Evolutionary conservation across 1,140 invertebrate genomes (phyloP).

Genomic region (Drosophila yakuba): DNA sequence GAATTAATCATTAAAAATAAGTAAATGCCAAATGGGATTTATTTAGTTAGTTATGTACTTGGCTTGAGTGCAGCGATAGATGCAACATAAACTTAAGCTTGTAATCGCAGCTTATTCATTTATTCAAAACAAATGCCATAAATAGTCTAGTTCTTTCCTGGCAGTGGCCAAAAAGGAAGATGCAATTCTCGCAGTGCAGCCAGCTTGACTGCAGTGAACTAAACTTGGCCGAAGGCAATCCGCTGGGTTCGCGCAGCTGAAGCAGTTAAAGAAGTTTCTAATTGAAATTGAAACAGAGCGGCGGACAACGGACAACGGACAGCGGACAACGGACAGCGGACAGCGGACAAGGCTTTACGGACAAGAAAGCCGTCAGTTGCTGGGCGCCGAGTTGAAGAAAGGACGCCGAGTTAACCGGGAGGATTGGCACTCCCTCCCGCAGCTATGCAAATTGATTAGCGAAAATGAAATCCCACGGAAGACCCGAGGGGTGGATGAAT

Average conservation of each 20-base stretch:
- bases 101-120: no score
- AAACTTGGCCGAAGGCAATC: slow-evolving; percentile 34
- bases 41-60: neutral
- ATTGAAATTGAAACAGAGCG: slow-evolving; percentile 75
- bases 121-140: no score
- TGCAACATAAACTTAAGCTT: no score
- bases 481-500: neutral
- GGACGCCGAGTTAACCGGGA: neutral
- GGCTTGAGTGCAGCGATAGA: no score
- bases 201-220: slow-evolving; percentile 20
- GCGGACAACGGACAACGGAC: slow-evolving; percentile 15
- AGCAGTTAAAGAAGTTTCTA: slow-evolving; percentile 78
- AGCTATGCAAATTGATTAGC: slow-evolving; percentile 49
- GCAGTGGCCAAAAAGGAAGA: no score
- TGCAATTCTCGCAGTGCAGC: slow-evolving; percentile 24
- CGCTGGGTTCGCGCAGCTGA: slow-evolving; percentile 33
- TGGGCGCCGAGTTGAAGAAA: neutral
- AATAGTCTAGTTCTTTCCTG: no score
- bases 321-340: slow-evolving; percentile 8
- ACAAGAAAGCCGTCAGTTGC: slow-evolving; percentile 20
- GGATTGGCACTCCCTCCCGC: neutral
- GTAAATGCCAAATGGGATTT: neutral
- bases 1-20: neutral
- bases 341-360: slow-evolving; percentile 26
- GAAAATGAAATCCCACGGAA: slow-evolving; percentile 25